Evolutionary conservation across 2,113 vertebrate genomes (phyloP).

Genomic region (Saimiri boliviensis): DNA sequence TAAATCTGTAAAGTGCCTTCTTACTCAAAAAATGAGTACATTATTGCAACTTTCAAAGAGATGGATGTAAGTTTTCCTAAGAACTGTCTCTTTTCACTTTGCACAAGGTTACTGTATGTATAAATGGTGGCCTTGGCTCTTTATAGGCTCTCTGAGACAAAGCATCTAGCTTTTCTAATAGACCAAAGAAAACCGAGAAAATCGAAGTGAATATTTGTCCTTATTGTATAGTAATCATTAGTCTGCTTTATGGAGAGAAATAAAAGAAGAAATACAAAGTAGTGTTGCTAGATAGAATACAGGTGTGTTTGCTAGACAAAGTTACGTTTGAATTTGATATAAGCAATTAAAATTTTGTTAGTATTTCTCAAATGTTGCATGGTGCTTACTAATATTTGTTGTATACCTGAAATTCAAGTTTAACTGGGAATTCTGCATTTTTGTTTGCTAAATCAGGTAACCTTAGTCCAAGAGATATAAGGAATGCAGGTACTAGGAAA

Average conservation of each 20-base stretch:
- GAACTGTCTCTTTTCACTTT: background rate
- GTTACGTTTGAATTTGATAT: background rate
- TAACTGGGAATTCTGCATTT: background rate
- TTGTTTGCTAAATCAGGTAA: background rate
- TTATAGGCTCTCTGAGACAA: background rate
- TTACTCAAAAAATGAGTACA: background rate
- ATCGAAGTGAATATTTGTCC: background rate
- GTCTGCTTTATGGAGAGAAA: background rate
- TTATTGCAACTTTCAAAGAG: background rate
- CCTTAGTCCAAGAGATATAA: background rate
- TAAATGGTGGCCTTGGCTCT: background rate
- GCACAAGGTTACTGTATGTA: background rate
- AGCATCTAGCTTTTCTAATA: background rate
- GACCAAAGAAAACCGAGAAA: background rate
- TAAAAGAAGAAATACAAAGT: background rate
- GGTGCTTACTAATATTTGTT: background rate
- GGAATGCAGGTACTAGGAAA: no score
- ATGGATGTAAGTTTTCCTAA: background rate
- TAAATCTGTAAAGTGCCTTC: background rate
- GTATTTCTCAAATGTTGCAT: background rate
- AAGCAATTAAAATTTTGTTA: background rate
- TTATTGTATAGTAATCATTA: background rate
- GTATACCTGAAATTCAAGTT: background rate
- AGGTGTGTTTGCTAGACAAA: background rate
- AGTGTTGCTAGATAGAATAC: background rate